Percentiles rank a stretch among this genome's conserved stretches.
Conservation (phyloP, 2,113 vertebrate genomes). For the Pluvianellus socialis region DNA sequence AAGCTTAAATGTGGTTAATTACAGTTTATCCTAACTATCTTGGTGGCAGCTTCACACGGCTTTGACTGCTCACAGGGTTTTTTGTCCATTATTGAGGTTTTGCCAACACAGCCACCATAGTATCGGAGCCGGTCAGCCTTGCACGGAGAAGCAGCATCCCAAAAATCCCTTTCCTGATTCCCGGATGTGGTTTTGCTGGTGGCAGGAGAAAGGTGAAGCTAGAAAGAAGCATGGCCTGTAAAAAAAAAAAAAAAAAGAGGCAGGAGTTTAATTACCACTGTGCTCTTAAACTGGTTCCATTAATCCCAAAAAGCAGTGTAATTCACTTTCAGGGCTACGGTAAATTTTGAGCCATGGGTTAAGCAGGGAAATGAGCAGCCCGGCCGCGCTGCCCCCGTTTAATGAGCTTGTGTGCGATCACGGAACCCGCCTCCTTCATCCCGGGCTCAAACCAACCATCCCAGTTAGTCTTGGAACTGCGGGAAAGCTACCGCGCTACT, state of each 20-base stretch:
- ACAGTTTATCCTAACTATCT: background rate
- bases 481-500: rapidly evolving
- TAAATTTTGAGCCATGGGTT: background rate
- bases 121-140: background rate
- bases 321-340: background rate
- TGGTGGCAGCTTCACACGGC: background rate
- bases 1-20: background rate
- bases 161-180: background rate
- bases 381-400: background rate
- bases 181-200: background rate
- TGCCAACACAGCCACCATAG: rapidly evolving
- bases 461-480: background rate
- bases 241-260: background rate
- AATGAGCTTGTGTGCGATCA: background rate
- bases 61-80: background rate
- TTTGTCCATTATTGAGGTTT: background rate
- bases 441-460: background rate
- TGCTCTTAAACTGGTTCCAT: background rate
- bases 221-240: background rate
- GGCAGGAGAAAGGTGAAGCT: background rate
- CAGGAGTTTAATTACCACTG: background rate
- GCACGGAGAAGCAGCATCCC: background rate
- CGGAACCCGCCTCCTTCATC: background rate
- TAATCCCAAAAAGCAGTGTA: background rate
- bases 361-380: background rate